Conservation (phyloP, 2,888 invertebrate genomes). For the Spilosoma lubricipeda region DNA sequence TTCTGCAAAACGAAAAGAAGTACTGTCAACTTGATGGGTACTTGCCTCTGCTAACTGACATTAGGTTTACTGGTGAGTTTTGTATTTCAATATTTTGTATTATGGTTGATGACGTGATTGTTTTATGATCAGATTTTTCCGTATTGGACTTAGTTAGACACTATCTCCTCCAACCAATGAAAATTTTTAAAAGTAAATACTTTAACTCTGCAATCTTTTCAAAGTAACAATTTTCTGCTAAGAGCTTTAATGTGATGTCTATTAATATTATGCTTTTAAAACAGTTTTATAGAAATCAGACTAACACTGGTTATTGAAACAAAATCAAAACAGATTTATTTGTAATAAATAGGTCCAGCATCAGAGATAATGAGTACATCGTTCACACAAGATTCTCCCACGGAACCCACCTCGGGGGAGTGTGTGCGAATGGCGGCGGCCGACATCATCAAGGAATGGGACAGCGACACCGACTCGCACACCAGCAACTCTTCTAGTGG, state of each 20-base stretch:
- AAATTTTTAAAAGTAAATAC: too few relatives aligned
- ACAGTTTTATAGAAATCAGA: too few relatives aligned
- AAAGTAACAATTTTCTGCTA: too few relatives aligned
- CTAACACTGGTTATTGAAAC: too few relatives aligned
- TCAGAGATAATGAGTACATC: slow-evolving; percentile 82
- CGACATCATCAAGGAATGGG: slow-evolving; percentile 88
- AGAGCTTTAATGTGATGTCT: too few relatives aligned
- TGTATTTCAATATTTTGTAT: neutral
- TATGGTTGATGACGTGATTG: too few relatives aligned
- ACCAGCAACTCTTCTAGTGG: slow-evolving; percentile 91
- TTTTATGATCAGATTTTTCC: neutral
- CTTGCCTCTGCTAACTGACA: slow-evolving; percentile 77
- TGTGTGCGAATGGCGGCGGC: slow-evolving; percentile 71
- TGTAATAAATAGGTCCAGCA: slow-evolving; percentile 80
- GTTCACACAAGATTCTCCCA: slow-evolving; percentile 82
- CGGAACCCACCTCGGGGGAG: slow-evolving; percentile 72
- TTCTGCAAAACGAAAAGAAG: slow-evolving; percentile 83
- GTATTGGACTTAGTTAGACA: neutral
- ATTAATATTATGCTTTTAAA: too few relatives aligned
- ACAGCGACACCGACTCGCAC: slow-evolving; percentile 88
- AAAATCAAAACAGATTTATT: too few relatives aligned
- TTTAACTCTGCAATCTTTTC: too few relatives aligned
- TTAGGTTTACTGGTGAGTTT: slow-evolving; percentile 79
- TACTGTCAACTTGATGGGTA: slow-evolving; percentile 75
- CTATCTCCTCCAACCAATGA: too few relatives aligned